phyloP scores from a whole-genome alignment of 1,140 invertebrate species.

The Brachionus koreanus region DNA sequence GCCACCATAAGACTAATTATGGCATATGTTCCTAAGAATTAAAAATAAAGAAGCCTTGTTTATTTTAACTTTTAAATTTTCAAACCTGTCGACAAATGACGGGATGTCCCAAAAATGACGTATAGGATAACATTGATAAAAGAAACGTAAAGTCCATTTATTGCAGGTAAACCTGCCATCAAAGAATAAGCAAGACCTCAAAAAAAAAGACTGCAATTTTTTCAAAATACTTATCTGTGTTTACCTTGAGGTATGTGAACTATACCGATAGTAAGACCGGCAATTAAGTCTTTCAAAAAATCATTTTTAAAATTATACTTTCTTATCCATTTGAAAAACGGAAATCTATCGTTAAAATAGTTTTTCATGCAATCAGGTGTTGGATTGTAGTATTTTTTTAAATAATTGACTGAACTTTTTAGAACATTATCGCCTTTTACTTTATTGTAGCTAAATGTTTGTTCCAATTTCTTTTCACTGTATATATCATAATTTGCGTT shows the following conservation, averaged over 20 bases:
- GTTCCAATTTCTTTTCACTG: conserved; percentile 3
- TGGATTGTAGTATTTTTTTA: conserved; percentile 42
- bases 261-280: conserved; percentile 60
- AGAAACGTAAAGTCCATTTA: conserved; percentile 87
- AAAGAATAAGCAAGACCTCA: conserved; percentile 76
- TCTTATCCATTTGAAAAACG: conserved; percentile 51
- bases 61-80: not conserved
- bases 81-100: conserved; percentile 80
- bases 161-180: conserved; percentile 76
- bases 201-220: not conserved
- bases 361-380: not conserved
- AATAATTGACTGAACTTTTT: conserved; percentile 15
- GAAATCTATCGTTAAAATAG: conserved; percentile 47
- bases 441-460: conserved; percentile 23
- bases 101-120: conserved; percentile 81
- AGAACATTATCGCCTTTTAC: conserved; percentile 14
- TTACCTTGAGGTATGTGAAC: conserved; percentile 60
- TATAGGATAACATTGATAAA: conserved; percentile 88
- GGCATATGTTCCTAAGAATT: conserved; percentile 73
- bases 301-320: conserved; percentile 56
- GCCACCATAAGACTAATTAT: conserved; percentile 76
- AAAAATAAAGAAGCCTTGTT: not conserved
- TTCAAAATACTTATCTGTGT: not conserved
- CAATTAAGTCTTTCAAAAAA: conserved; percentile 56
- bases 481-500: not conserved